Base-by-base conservation (phyloP, 2,113 vertebrate genomes). In the Psammodynastes pulverulentus region DNA sequence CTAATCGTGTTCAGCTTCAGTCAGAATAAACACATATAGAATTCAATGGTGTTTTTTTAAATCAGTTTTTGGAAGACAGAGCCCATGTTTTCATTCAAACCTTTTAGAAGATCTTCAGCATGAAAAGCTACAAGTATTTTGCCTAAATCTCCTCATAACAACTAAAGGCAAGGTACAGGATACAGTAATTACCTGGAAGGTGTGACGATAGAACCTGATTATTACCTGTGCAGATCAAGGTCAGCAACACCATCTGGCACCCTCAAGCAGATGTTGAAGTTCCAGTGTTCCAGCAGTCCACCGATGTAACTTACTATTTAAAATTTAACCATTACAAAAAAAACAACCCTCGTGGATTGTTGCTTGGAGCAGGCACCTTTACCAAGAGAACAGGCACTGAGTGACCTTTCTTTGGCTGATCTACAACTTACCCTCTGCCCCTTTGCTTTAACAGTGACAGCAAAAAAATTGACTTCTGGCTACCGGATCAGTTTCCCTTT, bases 1-100 rank as follows among this genome's bases (percentile, higher is more conserved):
- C 51, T 56, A 85, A 93, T 43, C n/a, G 17, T 88, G 72, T 90
- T 84, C 67, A 86, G 67, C 46, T 43, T 84, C n/a, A 87, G 93
- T 46, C 7, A n/a, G 84, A 92, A 92, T 48, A 92, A 91, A 67
- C n/a, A 87, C 13, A 39, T n/a, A 84, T 19, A 89, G 39, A 56
- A 46, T 43, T 84, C 17, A 84, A 56, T 29, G 58, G 29, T 5
- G 48, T 10, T n/a, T 87, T 23, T 88, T 39, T 39, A 4, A 12
- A 79, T 43, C 34, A 24, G 19, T 19, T 19, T 87, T 67, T 91
- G 79, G 43, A 17, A 86, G 29, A 24, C 21, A 21, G 43, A 48
- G 23, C n/a, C 90, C 26, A 34, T 58, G 24, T 26, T 86, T 85
- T 51, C 24, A 84, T 24, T 26, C 24, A 84, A 84, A 89, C 6